These are phyloP conservation scores for Spinus olivaceus DNA, from an alignment of 2,797 vertebrate genomes.

Conservation along the genomic window DNA sequence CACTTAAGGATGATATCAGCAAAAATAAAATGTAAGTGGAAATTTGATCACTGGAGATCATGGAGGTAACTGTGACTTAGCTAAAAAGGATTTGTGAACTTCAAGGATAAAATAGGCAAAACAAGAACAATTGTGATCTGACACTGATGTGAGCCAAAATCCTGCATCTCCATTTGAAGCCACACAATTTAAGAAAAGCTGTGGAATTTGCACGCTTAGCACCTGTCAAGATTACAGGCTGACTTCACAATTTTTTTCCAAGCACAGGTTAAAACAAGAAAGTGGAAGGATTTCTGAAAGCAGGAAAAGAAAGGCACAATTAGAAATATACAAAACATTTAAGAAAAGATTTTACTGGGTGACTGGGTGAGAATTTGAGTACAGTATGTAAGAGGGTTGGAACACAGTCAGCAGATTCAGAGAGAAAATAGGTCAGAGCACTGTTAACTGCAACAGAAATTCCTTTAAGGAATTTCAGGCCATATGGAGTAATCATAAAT, in stretches of 20 bases:
- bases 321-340: background rate
- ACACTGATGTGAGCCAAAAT: background rate
- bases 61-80: background rate
- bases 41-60: background rate
- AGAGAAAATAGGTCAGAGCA: background rate
- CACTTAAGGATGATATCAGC: background rate
- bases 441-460: background rate
- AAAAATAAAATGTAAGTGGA: background rate
- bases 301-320: background rate
- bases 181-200: background rate
- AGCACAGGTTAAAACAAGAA: background rate
- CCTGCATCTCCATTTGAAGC: background rate
- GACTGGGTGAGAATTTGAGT: background rate
- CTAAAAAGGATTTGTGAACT: background rate
- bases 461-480: background rate
- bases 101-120: background rate
- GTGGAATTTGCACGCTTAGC: background rate
- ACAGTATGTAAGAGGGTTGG: background rate
- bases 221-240: background rate
- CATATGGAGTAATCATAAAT: background rate
- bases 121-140: background rate
- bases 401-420: background rate
- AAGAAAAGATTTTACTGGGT: background rate
- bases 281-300: background rate
- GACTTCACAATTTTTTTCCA: background rate